Percentiles rank a stretch among this genome's conserved stretches.
phyloP scores from a whole-genome alignment of 2,888 invertebrate species.

The Drosophila anceps region DNA sequence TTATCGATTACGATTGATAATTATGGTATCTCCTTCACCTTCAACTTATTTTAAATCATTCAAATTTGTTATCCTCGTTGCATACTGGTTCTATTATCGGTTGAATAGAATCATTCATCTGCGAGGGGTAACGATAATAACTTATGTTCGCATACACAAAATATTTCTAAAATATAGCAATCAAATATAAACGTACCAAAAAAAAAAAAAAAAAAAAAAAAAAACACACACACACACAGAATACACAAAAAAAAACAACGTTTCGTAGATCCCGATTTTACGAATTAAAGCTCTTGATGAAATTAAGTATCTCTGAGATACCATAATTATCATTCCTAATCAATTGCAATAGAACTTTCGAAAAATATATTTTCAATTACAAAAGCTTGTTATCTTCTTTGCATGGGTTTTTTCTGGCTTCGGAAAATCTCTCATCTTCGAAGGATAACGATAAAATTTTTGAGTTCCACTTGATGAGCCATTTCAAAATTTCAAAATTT shows the following conservation, averaged over 20 bases:
- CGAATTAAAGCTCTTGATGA: neutral
- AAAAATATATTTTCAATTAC: neutral
- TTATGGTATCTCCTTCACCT: neutral
- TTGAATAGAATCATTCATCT: neutral
- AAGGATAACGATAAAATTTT: constrained; percentile 2
- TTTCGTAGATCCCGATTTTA: neutral
- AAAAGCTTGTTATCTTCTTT: neutral
- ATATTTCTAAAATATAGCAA: neutral
- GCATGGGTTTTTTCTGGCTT: neutral
- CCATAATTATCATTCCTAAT: neutral
- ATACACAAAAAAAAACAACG: neutral
- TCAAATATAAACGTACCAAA: no score
- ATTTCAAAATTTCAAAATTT: neutral
- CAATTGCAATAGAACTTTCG: neutral
- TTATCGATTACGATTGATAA: neutral
- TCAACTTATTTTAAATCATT: neutral
- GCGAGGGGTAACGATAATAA: neutral
- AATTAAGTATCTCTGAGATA: neutral
- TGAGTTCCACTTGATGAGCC: neutral
- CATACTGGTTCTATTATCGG: neutral
- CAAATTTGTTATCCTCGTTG: neutral
- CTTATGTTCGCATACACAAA: neutral
- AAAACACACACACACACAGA: neutral
- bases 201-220: no score
- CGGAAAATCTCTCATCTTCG: neutral